These are phyloP conservation scores for Drosophila repletoides DNA, from an alignment of 1,140 invertebrate species.

Conservation along the genomic window DNA sequence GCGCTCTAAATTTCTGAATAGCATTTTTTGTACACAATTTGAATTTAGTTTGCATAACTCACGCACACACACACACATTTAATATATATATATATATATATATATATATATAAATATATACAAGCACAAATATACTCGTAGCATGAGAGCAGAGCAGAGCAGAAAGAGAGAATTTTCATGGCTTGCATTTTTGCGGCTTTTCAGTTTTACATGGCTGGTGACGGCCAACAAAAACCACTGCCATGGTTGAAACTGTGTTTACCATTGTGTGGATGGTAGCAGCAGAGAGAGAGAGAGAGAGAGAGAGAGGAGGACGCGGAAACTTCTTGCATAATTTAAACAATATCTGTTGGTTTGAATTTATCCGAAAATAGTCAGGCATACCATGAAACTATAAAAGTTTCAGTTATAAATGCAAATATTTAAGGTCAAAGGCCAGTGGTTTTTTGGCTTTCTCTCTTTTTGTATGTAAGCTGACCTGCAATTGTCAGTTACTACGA, in stretches of 20 bases:
- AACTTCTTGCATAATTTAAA: slow-evolving; percentile 15
- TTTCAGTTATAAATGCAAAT: slow-evolving; percentile 28
- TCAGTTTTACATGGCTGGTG: slow-evolving; percentile 11
- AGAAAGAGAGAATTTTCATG: slow-evolving; percentile 45
- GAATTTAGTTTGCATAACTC: slow-evolving; percentile 38
- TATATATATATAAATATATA: slow-evolving; percentile 1
- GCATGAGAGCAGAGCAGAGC: slow-evolving; percentile 29
- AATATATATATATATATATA: slow-evolving; percentile 7
- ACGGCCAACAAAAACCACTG: slow-evolving; percentile 20
- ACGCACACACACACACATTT: slow-evolving; percentile 7
- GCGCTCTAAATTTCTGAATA: slow-evolving; percentile 52
- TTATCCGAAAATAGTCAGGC: slow-evolving; percentile 16
- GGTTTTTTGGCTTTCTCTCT: no score
- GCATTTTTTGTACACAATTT: slow-evolving; percentile 49
- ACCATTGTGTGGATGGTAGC: slow-evolving; percentile 2
- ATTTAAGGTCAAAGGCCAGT: slow-evolving; percentile 16
- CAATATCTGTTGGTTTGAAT: slow-evolving; percentile 9
- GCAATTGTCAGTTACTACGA: no score
- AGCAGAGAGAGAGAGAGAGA: background rate
- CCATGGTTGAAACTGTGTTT: slow-evolving; percentile 4
- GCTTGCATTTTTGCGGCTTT: slow-evolving; percentile 51
- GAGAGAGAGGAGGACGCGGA: slow-evolving; percentile 1
- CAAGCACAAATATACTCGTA: background rate
- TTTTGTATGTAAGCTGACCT: background rate
- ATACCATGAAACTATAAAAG: slow-evolving; percentile 1